Conservation (phyloP, 2,113 vertebrate genomes). For the Anguilla japonica region DNA sequence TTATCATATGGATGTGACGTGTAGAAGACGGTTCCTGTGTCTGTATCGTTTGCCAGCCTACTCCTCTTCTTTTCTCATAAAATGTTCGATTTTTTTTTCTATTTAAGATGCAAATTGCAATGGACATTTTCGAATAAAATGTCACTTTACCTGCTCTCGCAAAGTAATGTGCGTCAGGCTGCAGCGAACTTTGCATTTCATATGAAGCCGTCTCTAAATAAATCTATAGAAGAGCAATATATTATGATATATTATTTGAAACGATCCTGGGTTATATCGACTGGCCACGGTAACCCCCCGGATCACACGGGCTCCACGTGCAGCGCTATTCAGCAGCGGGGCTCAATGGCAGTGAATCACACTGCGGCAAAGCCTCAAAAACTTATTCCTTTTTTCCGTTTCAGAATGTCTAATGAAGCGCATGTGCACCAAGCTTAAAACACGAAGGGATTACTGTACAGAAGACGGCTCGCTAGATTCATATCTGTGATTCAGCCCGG, state of each 20-base stretch:
- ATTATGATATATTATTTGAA: constrained; percentile 8
- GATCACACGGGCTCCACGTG: neutral
- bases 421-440: neutral
- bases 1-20: neutral
- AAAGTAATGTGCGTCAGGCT: neutral
- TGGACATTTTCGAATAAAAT: neutral
- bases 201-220: neutral
- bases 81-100: neutral
- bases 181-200: neutral
- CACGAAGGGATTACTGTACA: constrained; percentile 15
- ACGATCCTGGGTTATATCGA: neutral
- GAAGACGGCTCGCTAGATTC: neutral
- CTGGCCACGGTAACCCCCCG: neutral
- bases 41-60: neutral
- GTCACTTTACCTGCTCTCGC: neutral
- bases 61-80: neutral
- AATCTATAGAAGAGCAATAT: neutral
- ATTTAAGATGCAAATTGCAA: neutral
- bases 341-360: neutral
- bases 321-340: neutral
- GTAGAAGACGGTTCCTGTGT: neutral
- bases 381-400: neutral
- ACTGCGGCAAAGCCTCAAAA: neutral
- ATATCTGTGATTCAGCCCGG: constrained; percentile 15
- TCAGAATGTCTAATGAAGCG: neutral